phyloP scores from a whole-genome alignment of 2,113 vertebrate species.

The Neotoma lepida region DNA sequence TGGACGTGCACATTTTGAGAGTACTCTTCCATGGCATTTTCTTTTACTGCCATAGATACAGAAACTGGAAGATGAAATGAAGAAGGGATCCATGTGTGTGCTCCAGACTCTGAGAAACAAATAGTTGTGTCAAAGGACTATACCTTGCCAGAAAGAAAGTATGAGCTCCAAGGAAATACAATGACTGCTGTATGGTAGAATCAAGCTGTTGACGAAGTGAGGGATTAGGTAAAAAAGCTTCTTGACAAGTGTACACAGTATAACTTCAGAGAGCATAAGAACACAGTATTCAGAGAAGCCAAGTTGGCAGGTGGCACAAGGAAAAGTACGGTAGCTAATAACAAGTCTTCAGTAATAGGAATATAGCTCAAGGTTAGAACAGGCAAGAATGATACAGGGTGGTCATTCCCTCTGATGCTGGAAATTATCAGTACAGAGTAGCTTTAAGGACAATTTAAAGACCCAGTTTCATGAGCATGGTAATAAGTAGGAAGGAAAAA shows the following conservation, averaged over 20 bases:
- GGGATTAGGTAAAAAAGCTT: background rate
- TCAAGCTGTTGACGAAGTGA: conserved; percentile 36
- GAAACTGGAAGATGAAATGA: conserved; percentile 35
- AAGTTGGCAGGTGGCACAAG: conserved; percentile 15
- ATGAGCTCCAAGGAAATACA: background rate
- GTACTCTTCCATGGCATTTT: background rate
- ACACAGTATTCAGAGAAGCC: background rate
- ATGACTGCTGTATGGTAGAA: background rate
- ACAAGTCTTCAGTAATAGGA: background rate
- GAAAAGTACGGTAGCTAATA: background rate
- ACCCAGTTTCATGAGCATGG: background rate
- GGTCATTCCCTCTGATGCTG: background rate
- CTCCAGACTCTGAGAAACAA: background rate
- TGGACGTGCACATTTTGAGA: background rate
- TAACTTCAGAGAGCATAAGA: background rate
- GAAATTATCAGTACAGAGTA: conserved; percentile 15
- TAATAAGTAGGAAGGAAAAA: background rate
- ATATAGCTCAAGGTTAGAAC: background rate
- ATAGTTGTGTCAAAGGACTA: conserved; percentile 11
- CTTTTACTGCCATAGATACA: conserved; percentile 24
- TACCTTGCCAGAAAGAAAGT: background rate
- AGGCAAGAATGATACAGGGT: background rate
- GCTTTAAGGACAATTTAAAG: background rate
- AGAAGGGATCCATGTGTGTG: background rate
- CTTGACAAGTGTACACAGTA: background rate